Base-by-base conservation (phyloP, 2,113 vertebrate species). In the Monopterus albus region DNA sequence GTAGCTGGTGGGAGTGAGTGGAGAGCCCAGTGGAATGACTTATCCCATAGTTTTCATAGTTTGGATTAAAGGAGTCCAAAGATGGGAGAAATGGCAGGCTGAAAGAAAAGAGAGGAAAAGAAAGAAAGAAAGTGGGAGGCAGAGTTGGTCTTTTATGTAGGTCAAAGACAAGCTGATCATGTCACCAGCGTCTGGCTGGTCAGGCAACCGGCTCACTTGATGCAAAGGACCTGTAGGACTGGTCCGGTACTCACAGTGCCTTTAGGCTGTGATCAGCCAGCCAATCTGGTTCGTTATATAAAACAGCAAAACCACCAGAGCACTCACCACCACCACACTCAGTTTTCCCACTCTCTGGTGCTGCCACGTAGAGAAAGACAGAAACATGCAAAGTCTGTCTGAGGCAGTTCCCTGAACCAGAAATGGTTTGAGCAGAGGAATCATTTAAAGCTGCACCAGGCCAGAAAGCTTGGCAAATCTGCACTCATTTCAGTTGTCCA, bases 21-120 rank as follows among this genome's bases (percentile, higher is more conserved):
- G 35, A 64, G 40, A 62, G 55, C 74, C 57, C 64, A 45, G 67
- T 39, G 82, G 79, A 84, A 84, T 78, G 90, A 81, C 64, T 74
- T 72, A 84, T 65, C 84, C 78, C 78, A 64, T 15, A 81, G 87
- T 87, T 85, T 75, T 87, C 73, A 85, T 69, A 87, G 77, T 5
- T 61, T 31, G 85, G 89, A 87, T 89, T 82, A 88, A 60, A n/a
- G n/a, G 42, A 73, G 47, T 51, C 51, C 39, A 82, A 77, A 72
- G 31, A 58, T 57, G 66, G 75, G 79, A 62, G 39, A 63, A 70
- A 74, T 8, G 4, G 49, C 20, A 2, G 17, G 42, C 6, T 33
- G 36, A 60, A 50, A 60, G 31, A 52, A 56, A 79, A 68, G 55
- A 43, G 50, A 9, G 47, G 43, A 72, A 80, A 50, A 75, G 13